These are phyloP conservation scores for Aphrophora alni DNA, from an alignment of 2,888 invertebrate genomes.

Conservation along the genomic window DNA sequence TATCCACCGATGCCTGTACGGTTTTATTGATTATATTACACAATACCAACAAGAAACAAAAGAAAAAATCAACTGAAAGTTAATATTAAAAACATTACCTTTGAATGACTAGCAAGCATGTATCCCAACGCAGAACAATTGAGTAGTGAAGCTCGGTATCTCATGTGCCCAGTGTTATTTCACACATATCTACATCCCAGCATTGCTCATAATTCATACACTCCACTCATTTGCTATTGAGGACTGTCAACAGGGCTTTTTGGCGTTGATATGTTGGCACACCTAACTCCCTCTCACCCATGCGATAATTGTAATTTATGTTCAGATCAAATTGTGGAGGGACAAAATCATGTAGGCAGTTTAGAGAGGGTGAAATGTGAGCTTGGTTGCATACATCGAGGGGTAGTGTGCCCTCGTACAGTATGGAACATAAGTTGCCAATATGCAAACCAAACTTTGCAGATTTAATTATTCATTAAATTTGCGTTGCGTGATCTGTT, in stretches of 20 bases:
- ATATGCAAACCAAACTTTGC: neutral
- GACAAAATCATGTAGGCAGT: constrained; percentile 6
- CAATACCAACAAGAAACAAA: too few species aligned
- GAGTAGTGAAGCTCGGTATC: neutral
- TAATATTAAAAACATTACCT: too few species aligned
- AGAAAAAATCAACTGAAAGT: too few species aligned
- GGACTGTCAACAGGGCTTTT: constrained; percentile 6
- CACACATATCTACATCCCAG: neutral
- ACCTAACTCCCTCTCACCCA: neutral
- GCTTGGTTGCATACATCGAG: neutral
- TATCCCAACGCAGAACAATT: too few species aligned
- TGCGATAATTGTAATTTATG: constrained; percentile 6
- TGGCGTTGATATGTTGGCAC: constrained; percentile 9
- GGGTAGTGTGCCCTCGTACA: neutral
- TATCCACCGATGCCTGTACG: too few species aligned
- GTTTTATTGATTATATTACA: too few species aligned
- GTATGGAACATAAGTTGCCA: neutral
- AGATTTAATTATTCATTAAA: neutral
- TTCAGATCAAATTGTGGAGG: neutral
- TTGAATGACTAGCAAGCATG: too few species aligned
- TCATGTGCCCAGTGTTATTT: neutral
- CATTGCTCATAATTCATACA: neutral
- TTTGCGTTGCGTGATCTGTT: neutral
- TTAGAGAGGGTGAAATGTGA: neutral
- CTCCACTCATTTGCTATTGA: neutral